These are phyloP conservation scores for Myotis pilosus DNA, from an alignment of 2,797 vertebrate species.

Conservation along the genomic window DNA sequence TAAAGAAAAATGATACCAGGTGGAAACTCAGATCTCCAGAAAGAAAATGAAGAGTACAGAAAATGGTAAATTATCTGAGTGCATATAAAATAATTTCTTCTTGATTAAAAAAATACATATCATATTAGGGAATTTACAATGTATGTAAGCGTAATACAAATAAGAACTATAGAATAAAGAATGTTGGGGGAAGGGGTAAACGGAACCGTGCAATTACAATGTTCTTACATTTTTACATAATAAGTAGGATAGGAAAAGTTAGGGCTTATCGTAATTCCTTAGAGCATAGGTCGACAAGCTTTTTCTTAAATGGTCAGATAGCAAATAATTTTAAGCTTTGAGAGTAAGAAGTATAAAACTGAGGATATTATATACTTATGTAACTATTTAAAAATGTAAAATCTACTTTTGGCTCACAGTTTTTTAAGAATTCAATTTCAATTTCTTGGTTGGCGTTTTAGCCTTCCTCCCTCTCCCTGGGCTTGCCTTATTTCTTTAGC, in stretches of 20 bases:
- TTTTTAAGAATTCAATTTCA: background rate
- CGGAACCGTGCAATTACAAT: background rate
- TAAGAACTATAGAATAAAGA: background rate
- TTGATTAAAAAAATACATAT: conserved; percentile 4
- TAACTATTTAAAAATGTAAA: background rate
- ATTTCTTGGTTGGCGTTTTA: background rate
- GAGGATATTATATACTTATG: background rate
- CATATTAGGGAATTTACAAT: background rate
- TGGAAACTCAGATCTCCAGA: background rate
- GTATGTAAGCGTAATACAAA: background rate
- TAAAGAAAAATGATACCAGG: background rate
- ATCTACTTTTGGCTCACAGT: background rate
- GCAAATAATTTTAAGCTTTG: background rate
- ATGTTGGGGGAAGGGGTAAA: background rate
- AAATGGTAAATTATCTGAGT: background rate
- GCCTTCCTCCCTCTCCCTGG: background rate
- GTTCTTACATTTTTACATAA: background rate
- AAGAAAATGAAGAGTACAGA: background rate
- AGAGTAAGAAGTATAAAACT: background rate
- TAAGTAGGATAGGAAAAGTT: background rate
- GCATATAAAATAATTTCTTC: background rate
- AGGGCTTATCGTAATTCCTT: background rate
- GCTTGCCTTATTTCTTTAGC: background rate
- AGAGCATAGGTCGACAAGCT: background rate
- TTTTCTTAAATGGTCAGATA: background rate